These are phyloP conservation scores for Orchestia grillus DNA, from an alignment of 1,140 invertebrate genomes.

Conservation along the genomic window DNA sequence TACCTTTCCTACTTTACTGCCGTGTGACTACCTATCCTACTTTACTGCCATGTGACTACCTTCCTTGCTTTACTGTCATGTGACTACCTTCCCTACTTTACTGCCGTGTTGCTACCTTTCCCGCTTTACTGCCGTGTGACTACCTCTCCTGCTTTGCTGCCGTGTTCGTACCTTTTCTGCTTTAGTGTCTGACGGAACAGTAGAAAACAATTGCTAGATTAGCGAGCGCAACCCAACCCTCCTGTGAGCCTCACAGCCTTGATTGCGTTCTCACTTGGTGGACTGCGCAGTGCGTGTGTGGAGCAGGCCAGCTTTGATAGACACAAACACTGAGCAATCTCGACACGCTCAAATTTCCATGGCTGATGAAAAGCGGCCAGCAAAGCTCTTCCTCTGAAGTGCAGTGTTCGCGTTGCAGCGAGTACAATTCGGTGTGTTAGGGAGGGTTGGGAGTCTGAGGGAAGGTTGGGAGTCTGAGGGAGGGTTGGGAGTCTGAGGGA, in stretches of 20 bases:
- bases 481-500: too few species aligned
- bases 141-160: too few species aligned
- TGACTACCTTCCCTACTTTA: too few species aligned
- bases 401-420: neutral
- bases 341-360: conserved; percentile 7
- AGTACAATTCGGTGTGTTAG: neutral
- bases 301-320: neutral
- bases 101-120: too few species aligned
- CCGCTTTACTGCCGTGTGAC: too few species aligned
- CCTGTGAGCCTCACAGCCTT: neutral
- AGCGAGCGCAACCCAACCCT: neutral
- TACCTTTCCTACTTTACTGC: too few species aligned
- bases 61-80: too few species aligned
- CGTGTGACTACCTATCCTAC: too few species aligned
- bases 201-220: neutral
- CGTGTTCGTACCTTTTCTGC: too few species aligned
- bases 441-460: too few species aligned
- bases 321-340: neutral
- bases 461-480: too few species aligned
- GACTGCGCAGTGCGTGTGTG: neutral
- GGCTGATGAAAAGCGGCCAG: neutral
- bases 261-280: neutral
- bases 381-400: neutral
- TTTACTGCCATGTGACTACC: too few species aligned
- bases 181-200: neutral